Evolutionary conservation across 2,113 vertebrate species (phyloP).

Genomic region (Cyanoderma ruficeps): DNA sequence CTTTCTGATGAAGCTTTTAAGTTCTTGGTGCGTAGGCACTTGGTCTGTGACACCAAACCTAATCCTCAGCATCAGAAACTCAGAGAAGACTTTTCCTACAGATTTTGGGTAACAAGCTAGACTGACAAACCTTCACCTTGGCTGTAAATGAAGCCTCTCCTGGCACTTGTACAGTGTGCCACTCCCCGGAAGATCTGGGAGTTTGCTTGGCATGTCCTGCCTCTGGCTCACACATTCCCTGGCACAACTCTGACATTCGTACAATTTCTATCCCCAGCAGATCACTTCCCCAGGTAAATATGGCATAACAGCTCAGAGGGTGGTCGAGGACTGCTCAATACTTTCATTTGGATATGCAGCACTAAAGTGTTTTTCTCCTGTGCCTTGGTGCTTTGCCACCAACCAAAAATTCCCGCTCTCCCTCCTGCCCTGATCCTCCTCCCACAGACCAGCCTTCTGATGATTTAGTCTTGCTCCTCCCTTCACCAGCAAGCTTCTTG

Average conservation of each 20-base stretch:
- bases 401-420: not conserved
- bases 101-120: not conserved
- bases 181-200: not conserved
- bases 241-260: not conserved
- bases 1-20: not conserved
- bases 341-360: not conserved
- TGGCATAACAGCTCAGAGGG: not conserved
- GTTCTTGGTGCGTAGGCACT: not conserved
- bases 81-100: not conserved
- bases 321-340: not conserved
- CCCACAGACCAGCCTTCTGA: not conserved
- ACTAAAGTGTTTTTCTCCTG: not conserved
- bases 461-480: not conserved
- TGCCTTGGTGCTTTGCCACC: not conserved
- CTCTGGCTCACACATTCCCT: not conserved
- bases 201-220: not conserved
- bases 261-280: not conserved
- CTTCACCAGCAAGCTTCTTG: not conserved
- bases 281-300: not conserved
- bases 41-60: not conserved
- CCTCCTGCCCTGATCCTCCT: not conserved
- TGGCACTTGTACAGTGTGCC: not conserved
- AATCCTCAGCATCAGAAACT: not conserved
- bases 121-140: not conserved
- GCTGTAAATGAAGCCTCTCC: not conserved